Conservation (phyloP, 2,797 vertebrate genomes). For the Streptopelia turtur region DNA sequence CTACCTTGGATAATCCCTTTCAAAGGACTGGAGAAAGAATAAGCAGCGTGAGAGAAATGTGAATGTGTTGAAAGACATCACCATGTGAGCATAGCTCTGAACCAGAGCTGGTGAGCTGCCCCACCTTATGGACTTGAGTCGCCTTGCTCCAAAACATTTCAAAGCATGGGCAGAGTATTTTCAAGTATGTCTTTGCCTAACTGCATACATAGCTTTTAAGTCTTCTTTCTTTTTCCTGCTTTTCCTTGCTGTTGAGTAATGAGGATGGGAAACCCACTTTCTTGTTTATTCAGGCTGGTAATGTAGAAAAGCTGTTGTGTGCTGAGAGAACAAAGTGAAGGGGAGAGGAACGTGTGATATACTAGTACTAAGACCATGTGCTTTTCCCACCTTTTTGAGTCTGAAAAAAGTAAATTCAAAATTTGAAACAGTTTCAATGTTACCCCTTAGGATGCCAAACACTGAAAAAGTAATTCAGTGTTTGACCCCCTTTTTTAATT, state of each 20-base stretch:
- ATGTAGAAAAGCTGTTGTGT: not conserved
- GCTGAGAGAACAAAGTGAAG: not conserved
- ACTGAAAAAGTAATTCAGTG: not conserved
- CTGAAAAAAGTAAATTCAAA: not conserved
- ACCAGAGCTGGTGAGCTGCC: not conserved
- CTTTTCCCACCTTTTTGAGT: not conserved
- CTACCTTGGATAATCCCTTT: conserved; percentile 18
- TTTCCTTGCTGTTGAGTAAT: not conserved
- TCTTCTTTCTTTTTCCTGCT: not conserved
- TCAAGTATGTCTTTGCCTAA: not conserved
- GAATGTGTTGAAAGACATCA: not conserved
- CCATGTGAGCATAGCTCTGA: accelerated
- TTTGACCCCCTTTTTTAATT: not conserved
- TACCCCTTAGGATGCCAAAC: not conserved
- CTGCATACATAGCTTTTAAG: not conserved
- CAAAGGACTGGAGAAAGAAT: not conserved
- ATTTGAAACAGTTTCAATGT: not conserved
- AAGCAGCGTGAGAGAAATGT: not conserved
- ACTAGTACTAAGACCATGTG: not conserved
- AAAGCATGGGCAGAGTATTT: not conserved
- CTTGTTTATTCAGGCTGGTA: not conserved
- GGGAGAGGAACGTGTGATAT: not conserved
- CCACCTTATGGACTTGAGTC: not conserved
- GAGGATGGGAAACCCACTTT: not conserved
- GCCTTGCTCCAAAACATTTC: not conserved